Percentiles rank a stretch among this genome's conserved stretches.
These are phyloP conservation scores for Hypanus sabinus DNA, from an alignment of 2,113 vertebrate genomes.

Conservation along the genomic window DNA sequence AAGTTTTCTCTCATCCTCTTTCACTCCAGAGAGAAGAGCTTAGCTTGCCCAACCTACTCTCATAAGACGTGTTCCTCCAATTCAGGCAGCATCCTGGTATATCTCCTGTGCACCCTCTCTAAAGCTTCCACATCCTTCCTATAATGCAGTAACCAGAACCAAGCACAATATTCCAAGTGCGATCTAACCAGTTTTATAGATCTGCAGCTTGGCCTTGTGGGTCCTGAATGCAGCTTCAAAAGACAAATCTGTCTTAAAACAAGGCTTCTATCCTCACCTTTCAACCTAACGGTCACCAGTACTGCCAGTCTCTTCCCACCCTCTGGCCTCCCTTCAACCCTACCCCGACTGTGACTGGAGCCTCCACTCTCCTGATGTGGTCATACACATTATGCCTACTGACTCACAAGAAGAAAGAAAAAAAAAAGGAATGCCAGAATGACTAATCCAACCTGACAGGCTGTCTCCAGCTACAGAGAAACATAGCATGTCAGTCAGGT, in stretches of 20 bases:
- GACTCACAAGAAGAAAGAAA: constrained; percentile 67
- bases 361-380: constrained; percentile 39
- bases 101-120: no score
- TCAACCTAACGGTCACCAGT: constrained; percentile 32
- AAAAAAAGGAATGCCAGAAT: constrained; percentile 64
- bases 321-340: neutral
- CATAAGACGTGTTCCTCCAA: no score
- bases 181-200: no score
- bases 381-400: constrained; percentile 56
- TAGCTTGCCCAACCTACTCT: no score
- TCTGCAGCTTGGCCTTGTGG: no score
- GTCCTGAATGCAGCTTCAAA: neutral
- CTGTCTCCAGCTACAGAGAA: constrained; percentile 69
- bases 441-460: constrained; percentile 67
- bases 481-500: constrained; percentile 76
- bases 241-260: neutral
- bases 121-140: no score
- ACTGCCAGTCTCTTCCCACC: no score
- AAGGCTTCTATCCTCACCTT: constrained; percentile 40
- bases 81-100: no score
- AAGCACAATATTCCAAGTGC: no score
- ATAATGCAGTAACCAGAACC: no score
- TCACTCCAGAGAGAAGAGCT: no score
- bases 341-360: neutral
- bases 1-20: no score